phyloP scores from a whole-genome alignment of 64 coral and sea anemone genomes.

The Dendronephthya gigantea region DNA sequence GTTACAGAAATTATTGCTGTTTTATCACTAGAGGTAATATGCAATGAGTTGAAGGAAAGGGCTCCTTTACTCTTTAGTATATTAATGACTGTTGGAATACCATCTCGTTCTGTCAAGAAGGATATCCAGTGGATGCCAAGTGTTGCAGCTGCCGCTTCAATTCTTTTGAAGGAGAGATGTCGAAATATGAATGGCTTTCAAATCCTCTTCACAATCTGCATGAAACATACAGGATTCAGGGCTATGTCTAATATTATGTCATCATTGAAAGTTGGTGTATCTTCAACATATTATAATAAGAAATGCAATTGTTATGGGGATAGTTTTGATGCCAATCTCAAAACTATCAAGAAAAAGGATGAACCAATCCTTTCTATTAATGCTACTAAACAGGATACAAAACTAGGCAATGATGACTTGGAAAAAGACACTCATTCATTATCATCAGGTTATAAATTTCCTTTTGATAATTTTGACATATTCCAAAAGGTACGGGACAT shows the following conservation, averaged over 20 bases:
- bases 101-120: not conserved
- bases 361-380: not conserved
- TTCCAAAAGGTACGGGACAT: not conserved
- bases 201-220: not conserved
- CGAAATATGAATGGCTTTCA: not conserved
- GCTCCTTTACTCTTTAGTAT: not conserved
- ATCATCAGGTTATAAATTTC: not conserved
- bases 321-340: not conserved
- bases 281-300: not conserved
- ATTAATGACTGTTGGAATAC: not conserved
- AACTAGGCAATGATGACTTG: not conserved
- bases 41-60: not conserved
- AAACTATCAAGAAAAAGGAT: not conserved
- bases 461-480: not conserved
- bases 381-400: not conserved
- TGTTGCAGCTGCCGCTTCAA: not conserved
- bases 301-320: not conserved
- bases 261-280: not conserved
- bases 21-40: not conserved
- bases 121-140: not conserved
- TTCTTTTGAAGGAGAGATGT: conserved; percentile 3
- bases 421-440: not conserved
- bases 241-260: not conserved
- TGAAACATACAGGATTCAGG: not conserved
- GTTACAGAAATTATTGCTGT: not conserved